Base-by-base conservation (phyloP, 1,140 invertebrate genomes). In the Asbolus verrucosus region DNA sequence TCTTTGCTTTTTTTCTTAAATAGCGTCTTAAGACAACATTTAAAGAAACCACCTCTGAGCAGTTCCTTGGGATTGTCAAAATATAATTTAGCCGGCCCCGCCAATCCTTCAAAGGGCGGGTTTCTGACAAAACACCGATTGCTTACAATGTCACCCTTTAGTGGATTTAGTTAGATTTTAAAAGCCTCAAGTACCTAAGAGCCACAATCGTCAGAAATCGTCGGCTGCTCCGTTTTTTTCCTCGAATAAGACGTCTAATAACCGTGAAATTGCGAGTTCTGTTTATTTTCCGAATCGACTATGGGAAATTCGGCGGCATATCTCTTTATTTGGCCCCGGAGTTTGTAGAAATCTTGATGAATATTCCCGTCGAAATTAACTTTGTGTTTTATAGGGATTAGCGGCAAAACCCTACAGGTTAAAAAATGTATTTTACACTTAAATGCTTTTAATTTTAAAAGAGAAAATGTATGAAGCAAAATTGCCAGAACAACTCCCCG, bases 371-470 rank as follows among this genome's bases (percentile, higher is more conserved):
- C 39, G 39, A 43, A 43, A 43, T 43, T 43, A 43, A 43, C 39
- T 43, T 24, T 24, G 46, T 13, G 19, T 54, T 54, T 54, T 24
- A 54, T 24, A 14, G 21, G 21, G 24, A 30, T 54, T 54, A 54
- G 33, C 5, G 33, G 33, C 33, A 11, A 36, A 2, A 11, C 6
- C 39, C 15, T 18, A 43, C n/a, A 27, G 24, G 0, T 24, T 54
- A 11, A 54, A 54, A 54, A 54, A 54, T 54, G 46, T 54, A 54
- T 50, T 50, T 50, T 50, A 21, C 43, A 50, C 43, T 50, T 43
- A 43, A 43, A 43, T 43, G 39, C 39, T 43, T 43, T 43, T 43
- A 43, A 43, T 43, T 43, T 43, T 43, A 16, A 36, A 36, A 36
- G 33, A 36, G 33, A 36, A 36, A 36, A 36, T 36, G 33, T 36